Base-by-base conservation (phyloP, 2,888 invertebrate genomes). In the Apamea epomidion region DNA sequence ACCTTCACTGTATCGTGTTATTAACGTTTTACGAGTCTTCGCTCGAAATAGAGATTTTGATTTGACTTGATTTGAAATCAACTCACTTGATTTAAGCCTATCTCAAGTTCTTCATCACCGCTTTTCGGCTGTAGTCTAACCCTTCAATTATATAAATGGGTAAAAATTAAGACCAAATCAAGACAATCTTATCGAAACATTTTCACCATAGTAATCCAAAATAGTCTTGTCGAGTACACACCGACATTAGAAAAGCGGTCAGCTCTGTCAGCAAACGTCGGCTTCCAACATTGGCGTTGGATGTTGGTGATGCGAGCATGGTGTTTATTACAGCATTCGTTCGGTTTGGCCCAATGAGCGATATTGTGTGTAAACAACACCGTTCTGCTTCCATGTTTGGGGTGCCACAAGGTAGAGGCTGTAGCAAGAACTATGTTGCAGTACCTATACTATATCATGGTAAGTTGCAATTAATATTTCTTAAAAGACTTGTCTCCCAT, bases 341-440 rank as follows among this genome's bases (percentile, higher is more conserved):
- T 92, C 90, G 92, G 93, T 93, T 93, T 93, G 93, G 92, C 92
- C 95, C 94, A 95, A 94, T 94, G 94, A 94, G 92, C 94, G 94
- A 93, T 95, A 95, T 95, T 96, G 95, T 95, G 91, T 95, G 95
- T 96, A 96, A 95, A 96, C 96, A 96, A 90, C 88, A 90, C 88
- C 88, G 91, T 87, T 91, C 90, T 90, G 91, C 91, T 91, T 92
- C 89, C 90, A 91, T 87, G 84, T 85, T 88, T 77, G 69, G 71
- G 25, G 21, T 88, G 91, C 92, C 84, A 37, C 82, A 90, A 93
- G 85, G 16, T 29, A 84, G 0, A 85, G 88, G 90, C 77, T 80
- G 3, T 0, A 70, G 82, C 80, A 86, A 60, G 0, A 60, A 45
- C 12, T 29, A 32, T 42, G 3, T 54, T 69, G 18, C 25, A 5